Percentiles rank a stretch among this genome's conserved stretches.
These are phyloP conservation scores for Lottia gigantea DNA, from an alignment of 2,888 invertebrate species.

Conservation along the genomic window DNA sequence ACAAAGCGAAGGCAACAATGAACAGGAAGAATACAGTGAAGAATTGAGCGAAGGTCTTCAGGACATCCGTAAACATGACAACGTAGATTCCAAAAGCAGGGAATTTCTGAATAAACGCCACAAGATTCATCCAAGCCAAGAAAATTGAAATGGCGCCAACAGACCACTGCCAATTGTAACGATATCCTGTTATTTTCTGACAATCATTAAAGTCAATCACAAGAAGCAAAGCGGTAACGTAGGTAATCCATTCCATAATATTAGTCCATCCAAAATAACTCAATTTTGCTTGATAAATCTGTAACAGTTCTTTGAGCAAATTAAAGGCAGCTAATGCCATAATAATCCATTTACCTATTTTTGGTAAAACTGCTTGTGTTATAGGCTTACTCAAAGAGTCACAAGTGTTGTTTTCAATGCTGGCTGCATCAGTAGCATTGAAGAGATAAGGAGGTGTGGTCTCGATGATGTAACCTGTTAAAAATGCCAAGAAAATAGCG, in stretches of 20 bases:
- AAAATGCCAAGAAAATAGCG: constrained; percentile 67
- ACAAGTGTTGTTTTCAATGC: constrained; percentile 2
- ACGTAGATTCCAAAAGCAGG: constrained; percentile 67
- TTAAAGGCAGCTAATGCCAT: constrained; percentile 67
- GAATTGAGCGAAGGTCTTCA: constrained; percentile 65
- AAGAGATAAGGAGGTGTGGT: constrained; percentile 45
- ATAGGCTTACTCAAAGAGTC: not conserved
- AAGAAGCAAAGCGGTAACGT: constrained; percentile 68
- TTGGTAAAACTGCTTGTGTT: constrained; percentile 39
- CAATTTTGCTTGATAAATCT: constrained; percentile 67
- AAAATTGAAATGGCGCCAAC: constrained; percentile 70
- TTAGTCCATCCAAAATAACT: constrained; percentile 70
- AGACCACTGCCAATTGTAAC: constrained; percentile 70
- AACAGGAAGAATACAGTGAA: constrained; percentile 66
- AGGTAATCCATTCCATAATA: constrained; percentile 70
- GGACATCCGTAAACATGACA: constrained; percentile 67
- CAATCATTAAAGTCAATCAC: constrained; percentile 69
- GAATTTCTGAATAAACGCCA: constrained; percentile 67
- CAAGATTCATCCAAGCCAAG: constrained; percentile 68
- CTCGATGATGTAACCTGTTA: constrained; percentile 68
- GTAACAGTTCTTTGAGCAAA: constrained; percentile 68
- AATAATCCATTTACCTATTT: constrained; percentile 64
- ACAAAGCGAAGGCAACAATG: constrained; percentile 65
- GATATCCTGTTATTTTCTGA: constrained; percentile 63
- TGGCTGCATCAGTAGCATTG: not conserved